Evolutionary conservation across 2,797 vertebrate genomes (phyloP).

Genomic region (Coracias cyanogaster): DNA sequence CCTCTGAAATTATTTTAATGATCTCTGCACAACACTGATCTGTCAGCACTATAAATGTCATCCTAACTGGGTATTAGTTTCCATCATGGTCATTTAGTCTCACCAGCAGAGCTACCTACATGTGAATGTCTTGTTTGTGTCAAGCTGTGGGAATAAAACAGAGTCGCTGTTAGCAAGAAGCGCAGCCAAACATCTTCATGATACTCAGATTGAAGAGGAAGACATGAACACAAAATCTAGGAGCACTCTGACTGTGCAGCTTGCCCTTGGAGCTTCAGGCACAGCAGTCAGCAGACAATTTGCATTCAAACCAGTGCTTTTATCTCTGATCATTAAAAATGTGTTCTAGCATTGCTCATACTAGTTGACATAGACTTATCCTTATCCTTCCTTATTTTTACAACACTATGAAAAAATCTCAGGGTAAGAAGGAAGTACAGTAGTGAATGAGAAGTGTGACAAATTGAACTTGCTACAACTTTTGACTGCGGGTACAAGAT

Average conservation of each 20-base stretch:
- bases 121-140: not conserved
- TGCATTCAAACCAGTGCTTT: not conserved
- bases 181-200: conserved; percentile 15
- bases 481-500: not conserved
- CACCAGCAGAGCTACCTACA: not conserved
- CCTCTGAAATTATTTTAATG: conserved; percentile 44
- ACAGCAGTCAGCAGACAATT: not conserved
- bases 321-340: not conserved
- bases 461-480: conserved; percentile 9
- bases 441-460: not conserved
- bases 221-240: not conserved
- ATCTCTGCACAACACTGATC: not conserved
- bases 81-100: conserved; percentile 20
- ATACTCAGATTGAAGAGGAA: not conserved
- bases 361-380: not conserved
- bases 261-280: not conserved
- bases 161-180: not conserved
- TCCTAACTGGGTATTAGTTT: conserved; percentile 26
- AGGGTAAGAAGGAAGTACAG: not conserved
- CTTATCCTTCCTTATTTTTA: not conserved
- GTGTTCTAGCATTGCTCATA: not conserved
- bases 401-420: not conserved
- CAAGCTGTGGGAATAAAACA: not conserved
- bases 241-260: not conserved
- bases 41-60: conserved; percentile 38